Conservation (phyloP, 2,888 invertebrate species). For the Alloplasta piceator region DNA sequence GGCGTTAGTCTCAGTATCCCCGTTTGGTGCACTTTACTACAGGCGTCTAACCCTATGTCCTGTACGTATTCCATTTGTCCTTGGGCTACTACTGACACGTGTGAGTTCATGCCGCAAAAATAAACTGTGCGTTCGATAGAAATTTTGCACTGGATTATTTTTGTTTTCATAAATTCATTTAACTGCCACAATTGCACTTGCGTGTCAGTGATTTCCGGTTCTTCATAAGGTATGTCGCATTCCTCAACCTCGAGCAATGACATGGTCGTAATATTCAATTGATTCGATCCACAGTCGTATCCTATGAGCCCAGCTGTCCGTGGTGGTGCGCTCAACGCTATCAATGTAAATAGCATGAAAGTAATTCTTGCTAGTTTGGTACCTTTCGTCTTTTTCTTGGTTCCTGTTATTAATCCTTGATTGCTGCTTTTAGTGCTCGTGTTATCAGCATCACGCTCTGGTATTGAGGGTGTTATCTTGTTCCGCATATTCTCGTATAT, state of each 20-base stretch:
- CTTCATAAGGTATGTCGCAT: no score
- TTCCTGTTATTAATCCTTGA: not conserved
- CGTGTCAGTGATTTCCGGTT: no score
- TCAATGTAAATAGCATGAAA: not conserved
- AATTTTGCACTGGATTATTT: constrained; percentile 57
- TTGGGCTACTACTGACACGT: constrained; percentile 46
- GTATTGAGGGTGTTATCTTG: not conserved
- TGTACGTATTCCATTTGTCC: constrained; percentile 49
- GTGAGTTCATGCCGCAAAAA: constrained; percentile 60
- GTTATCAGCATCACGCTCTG: no score
- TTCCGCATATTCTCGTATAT: not conserved
- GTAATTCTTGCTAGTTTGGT: no score
- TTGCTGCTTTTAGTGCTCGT: no score
- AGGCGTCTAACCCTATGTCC: constrained; percentile 19
- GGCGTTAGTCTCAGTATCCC: no score
- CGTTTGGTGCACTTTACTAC: constrained; percentile 20
- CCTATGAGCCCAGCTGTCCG: constrained; percentile 31
- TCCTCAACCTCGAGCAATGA: no score
- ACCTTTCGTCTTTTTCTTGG: not conserved
- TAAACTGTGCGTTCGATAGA: constrained; percentile 44
- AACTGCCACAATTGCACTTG: constrained; percentile 51
- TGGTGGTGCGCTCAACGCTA: not conserved
- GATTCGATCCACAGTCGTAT: constrained; percentile 63
- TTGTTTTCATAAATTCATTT: constrained; percentile 28
- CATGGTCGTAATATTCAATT: no score